phyloP scores from a whole-genome alignment of 2,888 invertebrate genomes.

The Hirtodrosophila confusa region DNA sequence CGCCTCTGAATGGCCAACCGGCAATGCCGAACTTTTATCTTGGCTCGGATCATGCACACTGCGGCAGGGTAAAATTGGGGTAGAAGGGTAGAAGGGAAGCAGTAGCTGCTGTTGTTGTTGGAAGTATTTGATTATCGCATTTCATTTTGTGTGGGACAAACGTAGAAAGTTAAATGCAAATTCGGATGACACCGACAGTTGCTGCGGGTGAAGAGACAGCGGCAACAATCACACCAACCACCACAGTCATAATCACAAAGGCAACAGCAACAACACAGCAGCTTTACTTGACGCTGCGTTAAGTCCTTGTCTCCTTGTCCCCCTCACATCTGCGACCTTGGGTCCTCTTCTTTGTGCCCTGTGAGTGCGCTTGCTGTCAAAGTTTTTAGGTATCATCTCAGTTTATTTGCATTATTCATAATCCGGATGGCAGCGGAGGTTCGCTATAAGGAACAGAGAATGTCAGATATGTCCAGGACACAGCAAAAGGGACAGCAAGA shows the following conservation, averaged over 20 bases:
- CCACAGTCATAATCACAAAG: slow-evolving; percentile 64
- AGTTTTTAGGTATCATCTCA: slow-evolving; percentile 79
- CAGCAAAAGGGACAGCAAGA: slow-evolving; percentile 57
- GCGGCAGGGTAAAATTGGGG: not conserved
- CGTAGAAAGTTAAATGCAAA: slow-evolving; percentile 77
- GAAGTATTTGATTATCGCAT: slow-evolving; percentile 77
- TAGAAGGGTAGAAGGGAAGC: slow-evolving; percentile 4
- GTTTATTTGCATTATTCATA: slow-evolving; percentile 80
- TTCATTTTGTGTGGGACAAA: slow-evolving; percentile 75
- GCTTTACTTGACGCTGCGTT: slow-evolving; percentile 65
- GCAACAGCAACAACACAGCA: slow-evolving; percentile 30
- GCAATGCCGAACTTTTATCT: slow-evolving; percentile 74
- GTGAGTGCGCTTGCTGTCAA: slow-evolving; percentile 59
- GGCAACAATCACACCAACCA: slow-evolving; percentile 71
- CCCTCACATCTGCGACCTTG: slow-evolving; percentile 27
- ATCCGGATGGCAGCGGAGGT: slow-evolving; percentile 63
- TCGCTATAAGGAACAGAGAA: slow-evolving; percentile 57
- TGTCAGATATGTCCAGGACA: slow-evolving; percentile 33
- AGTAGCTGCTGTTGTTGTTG: slow-evolving; percentile 60
- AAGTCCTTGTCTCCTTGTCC: slow-evolving; percentile 27
- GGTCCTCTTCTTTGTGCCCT: slow-evolving; percentile 18
- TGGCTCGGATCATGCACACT: slow-evolving; percentile 29
- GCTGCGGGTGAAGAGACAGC: slow-evolving; percentile 23
- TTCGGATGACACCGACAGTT: slow-evolving; percentile 71
- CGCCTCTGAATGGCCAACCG: slow-evolving; percentile 38